A percentile compares a stretch with the other conserved stretches of the same genome.
Evolutionary conservation across 1,140 invertebrate genomes (phyloP).

Genomic region (Trigoniulus corallinus): DNA sequence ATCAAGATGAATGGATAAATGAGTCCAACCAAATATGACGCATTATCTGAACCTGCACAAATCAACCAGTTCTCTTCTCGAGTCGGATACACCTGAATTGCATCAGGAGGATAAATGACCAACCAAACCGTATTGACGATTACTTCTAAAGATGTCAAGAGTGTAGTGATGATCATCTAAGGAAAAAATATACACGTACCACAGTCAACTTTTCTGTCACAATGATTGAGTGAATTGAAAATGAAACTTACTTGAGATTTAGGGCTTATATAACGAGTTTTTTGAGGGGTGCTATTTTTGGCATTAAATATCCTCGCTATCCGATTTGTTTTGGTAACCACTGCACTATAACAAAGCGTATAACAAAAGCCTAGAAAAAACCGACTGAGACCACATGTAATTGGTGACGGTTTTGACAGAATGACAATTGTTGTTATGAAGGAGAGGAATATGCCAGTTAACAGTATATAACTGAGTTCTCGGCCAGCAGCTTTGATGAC

Average conservation of each 20-base stretch:
- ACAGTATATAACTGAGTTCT: conserved; percentile 30
- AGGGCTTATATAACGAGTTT: conserved; percentile 11
- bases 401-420: conserved; percentile 29
- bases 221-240: background rate
- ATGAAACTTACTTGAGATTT: conserved; percentile 5
- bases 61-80: conserved; percentile 22
- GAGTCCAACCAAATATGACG: conserved; percentile 35
- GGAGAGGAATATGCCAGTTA: conserved; percentile 33
- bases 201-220: background rate
- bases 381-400: conserved; percentile 33
- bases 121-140: conserved; percentile 35
- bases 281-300: conserved; percentile 12
- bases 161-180: conserved; percentile 14
- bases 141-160: conserved; percentile 34
- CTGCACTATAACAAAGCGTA: conserved; percentile 37
- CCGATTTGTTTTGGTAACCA: conserved; percentile 39
- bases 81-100: conserved; percentile 26
- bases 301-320: conserved; percentile 36
- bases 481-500: conserved; percentile 41
- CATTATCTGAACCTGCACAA: conserved; percentile 33
- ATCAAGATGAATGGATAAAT: conserved; percentile 38
- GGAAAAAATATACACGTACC: background rate
- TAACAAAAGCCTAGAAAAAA: conserved; percentile 35
- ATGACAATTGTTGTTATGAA: conserved; percentile 38
- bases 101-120: conserved; percentile 27